A percentile compares a stretch with the other conserved stretches of the same genome.
Conservation (phyloP, 2,888 invertebrate genomes). For the Orchesellides sinensis region DNA sequence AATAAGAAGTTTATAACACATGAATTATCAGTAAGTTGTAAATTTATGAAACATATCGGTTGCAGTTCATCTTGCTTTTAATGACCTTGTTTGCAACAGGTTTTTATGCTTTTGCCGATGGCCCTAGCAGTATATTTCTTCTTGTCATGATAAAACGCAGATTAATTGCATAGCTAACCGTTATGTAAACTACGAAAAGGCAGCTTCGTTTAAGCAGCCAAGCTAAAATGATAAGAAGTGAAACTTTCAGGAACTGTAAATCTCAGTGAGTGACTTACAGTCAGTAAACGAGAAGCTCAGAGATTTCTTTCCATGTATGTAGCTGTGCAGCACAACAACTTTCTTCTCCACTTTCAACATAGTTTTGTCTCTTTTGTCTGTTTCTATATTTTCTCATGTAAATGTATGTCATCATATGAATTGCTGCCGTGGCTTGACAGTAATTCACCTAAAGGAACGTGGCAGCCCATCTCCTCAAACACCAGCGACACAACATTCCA, state of each 20-base stretch:
- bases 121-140: conserved; percentile 23
- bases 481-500: not conserved
- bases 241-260: conserved; percentile 15
- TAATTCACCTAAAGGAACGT: conserved; percentile 41
- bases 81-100: conserved; percentile 63
- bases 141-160: conserved; percentile 54
- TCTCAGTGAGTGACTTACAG: not conserved
- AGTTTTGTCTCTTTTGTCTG: not conserved
- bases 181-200: conserved; percentile 37
- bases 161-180: conserved; percentile 52
- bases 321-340: too few relatives aligned
- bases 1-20: conserved; percentile 15
- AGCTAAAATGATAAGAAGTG: conserved; percentile 15
- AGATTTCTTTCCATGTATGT: too few relatives aligned
- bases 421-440: conserved; percentile 34
- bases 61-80: conserved; percentile 54
- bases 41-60: conserved; percentile 54
- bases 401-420: conserved; percentile 18
- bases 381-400: conserved; percentile 8
- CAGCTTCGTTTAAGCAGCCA: conserved; percentile 11
- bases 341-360: too few relatives aligned
- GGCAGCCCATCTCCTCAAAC: conserved; percentile 17
- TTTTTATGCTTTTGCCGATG: conserved; percentile 44
- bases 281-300: too few relatives aligned
- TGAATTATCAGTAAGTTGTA: conserved; percentile 43